Percentiles rank a stretch among this genome's conserved stretches.
These are phyloP conservation scores for Ophonus ardosiacus DNA, from an alignment of 2,888 invertebrate species.

Conservation along the genomic window DNA sequence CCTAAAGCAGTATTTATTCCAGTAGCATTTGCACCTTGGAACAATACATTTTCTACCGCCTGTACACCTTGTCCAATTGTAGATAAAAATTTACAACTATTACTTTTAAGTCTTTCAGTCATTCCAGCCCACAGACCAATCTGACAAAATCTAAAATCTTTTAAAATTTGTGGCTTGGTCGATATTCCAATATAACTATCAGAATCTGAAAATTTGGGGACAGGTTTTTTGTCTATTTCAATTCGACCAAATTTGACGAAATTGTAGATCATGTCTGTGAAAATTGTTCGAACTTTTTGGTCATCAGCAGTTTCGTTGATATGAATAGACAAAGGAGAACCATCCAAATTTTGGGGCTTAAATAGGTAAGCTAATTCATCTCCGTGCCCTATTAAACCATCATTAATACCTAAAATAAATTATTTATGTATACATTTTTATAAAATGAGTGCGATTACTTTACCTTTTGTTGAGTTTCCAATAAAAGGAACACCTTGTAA, in stretches of 20 bases:
- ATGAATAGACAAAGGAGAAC: conserved; percentile 75
- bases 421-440: background rate
- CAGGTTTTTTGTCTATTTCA: conserved; percentile 72
- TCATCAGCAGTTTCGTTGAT: conserved; percentile 78
- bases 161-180: conserved; percentile 75
- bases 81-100: conserved; percentile 76
- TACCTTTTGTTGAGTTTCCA: conserved; percentile 73
- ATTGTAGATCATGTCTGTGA: conserved; percentile 82
- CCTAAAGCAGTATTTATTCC: background rate
- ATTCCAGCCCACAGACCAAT: conserved; percentile 84
- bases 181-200: conserved; percentile 79
- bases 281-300: conserved; percentile 81
- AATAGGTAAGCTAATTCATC: conserved; percentile 86
- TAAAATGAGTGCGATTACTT: conserved; percentile 6
- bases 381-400: conserved; percentile 80
- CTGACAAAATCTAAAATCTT: conserved; percentile 81
- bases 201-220: conserved; percentile 74
- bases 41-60: conserved; percentile 67
- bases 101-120: conserved; percentile 78
- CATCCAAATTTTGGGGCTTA: conserved; percentile 81
- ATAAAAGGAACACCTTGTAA: conserved; percentile 83
- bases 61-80: conserved; percentile 42
- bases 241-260: conserved; percentile 80
- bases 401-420: conserved; percentile 2
- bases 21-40: conserved; percentile 65